These are phyloP conservation scores for Bettongia penicillata DNA, from an alignment of 2,113 vertebrate genomes.

Conservation along the genomic window DNA sequence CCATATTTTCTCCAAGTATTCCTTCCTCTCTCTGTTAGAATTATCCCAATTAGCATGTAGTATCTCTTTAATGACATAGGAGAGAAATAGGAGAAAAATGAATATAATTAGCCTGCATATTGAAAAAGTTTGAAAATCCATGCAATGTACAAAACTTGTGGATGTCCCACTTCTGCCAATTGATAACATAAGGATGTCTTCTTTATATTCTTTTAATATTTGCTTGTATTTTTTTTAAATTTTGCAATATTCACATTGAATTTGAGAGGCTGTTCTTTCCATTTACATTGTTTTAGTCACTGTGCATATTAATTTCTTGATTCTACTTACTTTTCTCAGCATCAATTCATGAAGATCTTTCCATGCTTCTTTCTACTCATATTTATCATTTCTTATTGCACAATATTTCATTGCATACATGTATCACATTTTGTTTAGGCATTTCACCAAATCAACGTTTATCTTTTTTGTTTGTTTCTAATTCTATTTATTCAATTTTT, in stretches of 20 bases:
- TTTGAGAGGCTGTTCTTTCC: background rate
- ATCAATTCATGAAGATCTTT: background rate
- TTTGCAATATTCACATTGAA: background rate
- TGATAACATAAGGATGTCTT: background rate
- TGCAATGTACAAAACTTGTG: background rate
- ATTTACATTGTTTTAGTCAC: background rate
- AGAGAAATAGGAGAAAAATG: background rate
- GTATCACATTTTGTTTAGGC: background rate
- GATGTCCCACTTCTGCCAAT: background rate
- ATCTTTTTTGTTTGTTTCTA: background rate
- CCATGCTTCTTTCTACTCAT: background rate
- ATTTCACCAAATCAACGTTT: background rate
- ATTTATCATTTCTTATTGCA: background rate
- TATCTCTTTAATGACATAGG: background rate
- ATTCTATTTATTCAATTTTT: no score
- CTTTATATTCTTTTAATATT: background rate
- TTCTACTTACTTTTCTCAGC: background rate
- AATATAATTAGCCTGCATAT: background rate
- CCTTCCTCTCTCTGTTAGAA: background rate
- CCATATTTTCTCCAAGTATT: background rate
- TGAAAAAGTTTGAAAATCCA: background rate
- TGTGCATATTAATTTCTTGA: background rate
- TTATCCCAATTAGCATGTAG: background rate
- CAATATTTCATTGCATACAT: background rate
- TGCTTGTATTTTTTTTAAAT: background rate